phyloP scores from a whole-genome alignment of 2,888 invertebrate species.

The Apocheima hispidaria region DNA sequence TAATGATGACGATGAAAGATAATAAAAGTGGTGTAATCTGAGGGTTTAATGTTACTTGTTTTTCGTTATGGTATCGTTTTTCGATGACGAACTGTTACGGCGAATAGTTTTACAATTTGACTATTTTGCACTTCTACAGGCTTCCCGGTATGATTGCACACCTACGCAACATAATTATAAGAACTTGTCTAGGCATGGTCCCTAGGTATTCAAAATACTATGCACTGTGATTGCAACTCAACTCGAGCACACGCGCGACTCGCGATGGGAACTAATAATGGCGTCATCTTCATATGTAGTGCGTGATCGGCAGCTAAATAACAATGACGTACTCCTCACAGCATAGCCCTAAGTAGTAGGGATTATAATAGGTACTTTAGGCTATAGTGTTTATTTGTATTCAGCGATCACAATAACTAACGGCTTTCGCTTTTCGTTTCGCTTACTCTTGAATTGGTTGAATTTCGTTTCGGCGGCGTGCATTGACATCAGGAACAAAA shows the following conservation, averaged over 20 bases:
- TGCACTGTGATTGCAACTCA: neutral
- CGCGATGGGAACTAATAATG: neutral
- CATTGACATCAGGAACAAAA: neutral
- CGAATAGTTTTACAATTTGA: too few species aligned
- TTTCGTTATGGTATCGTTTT: too few species aligned
- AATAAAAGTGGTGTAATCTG: too few species aligned
- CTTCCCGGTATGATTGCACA: too few species aligned
- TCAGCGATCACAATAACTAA: neutral
- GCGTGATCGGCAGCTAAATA: slow-evolving; percentile 10
- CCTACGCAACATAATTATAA: too few species aligned
- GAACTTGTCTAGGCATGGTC: too few species aligned
- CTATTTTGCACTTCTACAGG: too few species aligned
- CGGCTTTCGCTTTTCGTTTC: neutral
- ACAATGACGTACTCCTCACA: slow-evolving; percentile 1
- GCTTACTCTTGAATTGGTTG: neutral
- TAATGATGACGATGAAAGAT: too few species aligned
- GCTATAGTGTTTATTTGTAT: neutral
- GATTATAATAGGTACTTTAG: too few species aligned
- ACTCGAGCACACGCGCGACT: neutral
- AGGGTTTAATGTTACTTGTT: too few species aligned
- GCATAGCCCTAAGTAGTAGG: too few species aligned
- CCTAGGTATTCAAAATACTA: neutral
- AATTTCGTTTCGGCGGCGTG: slow-evolving; percentile 5
- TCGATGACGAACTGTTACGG: too few species aligned
- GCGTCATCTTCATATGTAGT: slow-evolving; percentile 13